Evolutionary conservation across 2,888 invertebrate species (phyloP).

Genomic region (Phortica magna): DNA sequence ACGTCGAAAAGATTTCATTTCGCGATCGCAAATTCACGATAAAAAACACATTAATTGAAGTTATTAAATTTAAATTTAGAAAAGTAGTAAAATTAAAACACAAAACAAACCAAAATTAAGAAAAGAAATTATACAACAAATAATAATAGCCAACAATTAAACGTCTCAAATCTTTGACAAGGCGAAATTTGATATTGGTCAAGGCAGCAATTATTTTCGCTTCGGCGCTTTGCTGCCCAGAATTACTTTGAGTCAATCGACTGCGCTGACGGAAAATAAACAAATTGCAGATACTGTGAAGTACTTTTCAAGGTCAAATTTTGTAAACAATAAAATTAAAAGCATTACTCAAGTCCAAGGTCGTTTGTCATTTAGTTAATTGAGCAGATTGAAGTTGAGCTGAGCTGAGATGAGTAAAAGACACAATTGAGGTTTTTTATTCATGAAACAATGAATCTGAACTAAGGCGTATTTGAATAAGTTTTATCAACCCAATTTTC

Average conservation of each 20-base stretch:
- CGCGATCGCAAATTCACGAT: neutral
- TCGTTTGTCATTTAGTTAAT: neutral
- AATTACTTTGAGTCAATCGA: neutral
- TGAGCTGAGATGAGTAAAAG: neutral
- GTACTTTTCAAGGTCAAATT: constrained; percentile 9
- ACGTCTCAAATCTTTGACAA: neutral
- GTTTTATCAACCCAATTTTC: too few species aligned
- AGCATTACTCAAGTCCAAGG: neutral
- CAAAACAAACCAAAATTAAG: constrained; percentile 18
- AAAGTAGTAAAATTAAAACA: neutral
- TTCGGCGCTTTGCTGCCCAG: neutral
- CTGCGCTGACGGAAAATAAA: constrained; percentile 2
- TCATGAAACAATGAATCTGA: too few species aligned
- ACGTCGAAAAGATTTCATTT: constrained; percentile 42
- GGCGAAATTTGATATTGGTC: constrained; percentile 12
- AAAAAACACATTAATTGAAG: neutral
- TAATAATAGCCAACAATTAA: constrained; percentile 33
- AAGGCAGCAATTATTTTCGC: neutral
- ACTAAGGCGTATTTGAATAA: too few species aligned
- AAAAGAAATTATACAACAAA: constrained; percentile 26
- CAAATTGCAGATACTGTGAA: neutral
- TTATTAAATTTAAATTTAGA: neutral
- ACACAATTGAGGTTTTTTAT: neutral
- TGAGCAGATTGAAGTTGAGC: neutral
- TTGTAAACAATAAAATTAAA: neutral